Evolutionary conservation across 1,140 invertebrate genomes (phyloP), one percentile per base, ranked within the genome.

Genomic region (Procambarus clarkii): DNA sequence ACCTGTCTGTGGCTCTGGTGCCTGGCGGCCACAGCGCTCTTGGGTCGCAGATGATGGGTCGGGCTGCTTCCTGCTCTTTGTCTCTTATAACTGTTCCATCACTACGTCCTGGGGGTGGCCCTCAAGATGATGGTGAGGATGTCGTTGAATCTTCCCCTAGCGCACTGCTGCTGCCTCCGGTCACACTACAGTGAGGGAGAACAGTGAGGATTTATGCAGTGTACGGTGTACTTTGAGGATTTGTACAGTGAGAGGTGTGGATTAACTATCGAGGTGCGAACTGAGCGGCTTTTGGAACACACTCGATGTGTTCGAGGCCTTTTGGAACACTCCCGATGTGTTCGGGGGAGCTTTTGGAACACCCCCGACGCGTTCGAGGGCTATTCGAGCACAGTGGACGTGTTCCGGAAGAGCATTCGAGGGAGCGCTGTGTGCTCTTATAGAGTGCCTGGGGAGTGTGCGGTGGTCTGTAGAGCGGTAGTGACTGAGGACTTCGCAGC

Each of bases 1-100:
- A 45, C 74, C 48, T 74, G 78, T 24, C 54, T 74, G 13, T 77
- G 54, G 54, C 81, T 85, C 9, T 85, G 88, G 82, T 83, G 54
- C 50, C 21, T 90, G 2, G 9, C 84, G 2, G 71, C 71, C 18
- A 18, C 58, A n/a, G 74, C 69, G 44, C 48, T 84, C 50, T 9
- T 76, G n/a, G 88, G n/a, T 45, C 86, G 64, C 45, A 88, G 86
- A 88, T 88, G 86, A 88, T 88, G 64, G 81, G 86, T 78, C 82
- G 81, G 86, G n/a, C 78, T 60, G 3, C 18, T n/a, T 54, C 69
- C 5, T 21, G 34, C 18, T 4, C 34, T 24, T 5, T n/a, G 0
- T 64, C 15, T 15, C 60, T 64, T 64, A 7, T 13, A 7, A 4
- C 4, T 7, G 54, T 58, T 64, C 5, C 69, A 24, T 24, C 7